Evolutionary conservation across 2,113 vertebrate species (phyloP).

Genomic region (Tretioscincus oriximinensis): DNA sequence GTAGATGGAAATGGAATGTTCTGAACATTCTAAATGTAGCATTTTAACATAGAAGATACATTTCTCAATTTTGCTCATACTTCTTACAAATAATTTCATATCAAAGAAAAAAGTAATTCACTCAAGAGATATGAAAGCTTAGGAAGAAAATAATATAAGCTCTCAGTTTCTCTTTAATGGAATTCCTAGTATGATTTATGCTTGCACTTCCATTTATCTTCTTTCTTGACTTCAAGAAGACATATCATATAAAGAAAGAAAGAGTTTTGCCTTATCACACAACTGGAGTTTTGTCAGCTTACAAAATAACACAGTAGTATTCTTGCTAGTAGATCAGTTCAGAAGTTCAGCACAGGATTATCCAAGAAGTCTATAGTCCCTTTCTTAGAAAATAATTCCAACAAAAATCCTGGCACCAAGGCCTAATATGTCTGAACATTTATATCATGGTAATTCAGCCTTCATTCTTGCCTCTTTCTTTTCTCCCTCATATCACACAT

Average conservation of each 20-base stretch:
- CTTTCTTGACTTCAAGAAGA: background rate
- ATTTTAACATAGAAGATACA: background rate
- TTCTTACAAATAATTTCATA: background rate
- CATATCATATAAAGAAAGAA: background rate
- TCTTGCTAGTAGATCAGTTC: background rate
- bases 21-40: background rate
- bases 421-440: no score
- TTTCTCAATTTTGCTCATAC: background rate
- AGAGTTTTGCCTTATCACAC: background rate
- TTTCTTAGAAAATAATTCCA: no score
- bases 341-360: background rate
- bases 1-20: background rate
- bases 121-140: no score
- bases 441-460: no score
- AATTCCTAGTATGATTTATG: background rate
- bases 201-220: background rate
- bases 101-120: background rate
- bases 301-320: background rate
- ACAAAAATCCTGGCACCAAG: no score
- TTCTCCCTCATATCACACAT: no score
- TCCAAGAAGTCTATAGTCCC: background rate
- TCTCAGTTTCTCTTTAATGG: background rate
- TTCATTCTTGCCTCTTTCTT: no score
- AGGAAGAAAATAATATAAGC: background rate
- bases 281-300: background rate